Base-by-base conservation (phyloP, 2,113 vertebrate genomes). In the Andinoacara biseriatus region DNA sequence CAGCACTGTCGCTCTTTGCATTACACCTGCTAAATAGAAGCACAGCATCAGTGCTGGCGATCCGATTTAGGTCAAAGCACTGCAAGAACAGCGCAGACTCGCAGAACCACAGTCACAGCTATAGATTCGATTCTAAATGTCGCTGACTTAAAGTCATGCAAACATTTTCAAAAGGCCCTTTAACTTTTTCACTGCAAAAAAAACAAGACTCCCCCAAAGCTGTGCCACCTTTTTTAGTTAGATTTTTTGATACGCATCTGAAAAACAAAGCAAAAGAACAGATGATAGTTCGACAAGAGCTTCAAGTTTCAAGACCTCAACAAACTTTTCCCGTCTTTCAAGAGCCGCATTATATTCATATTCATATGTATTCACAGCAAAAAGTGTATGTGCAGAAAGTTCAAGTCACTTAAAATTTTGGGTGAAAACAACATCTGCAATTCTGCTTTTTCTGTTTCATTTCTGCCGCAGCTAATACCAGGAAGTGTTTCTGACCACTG, bases 141-240 rank as follows among this genome's bases (percentile, higher is more conserved):
- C 5, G 20, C 1, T 62, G 60, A 62, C 18, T 13, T 62, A 38
- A 38, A 7, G 15, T 18, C 49, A 18, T 7, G 17, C 49, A 18
- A 20, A 52, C 17, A 52, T 52, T 52, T 18, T 7, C 8, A 52
- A 52, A 52, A 3, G 49, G 17, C 7, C 46, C 46, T 11, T 43
- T 49, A 17, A 46, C 17, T 52, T 15, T 52, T 52, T 52, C 8
- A 17, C 5, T 52, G 49, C 49, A 52, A 18, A 7, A 52, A 52
- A n/a, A n/a, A n/a, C 17, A 7, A 14, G 5, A 18, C 15, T 9
- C n/a, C 22, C 38, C 13, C 61, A 9, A 26, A 38, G 0, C 8
- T 43, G 13, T 17, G 62, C 24, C 62, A 65, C 38, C 15, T 65
- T 65, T n/a, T n/a, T 24, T 24, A 0, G 7, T 65, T 65, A 2